Evolutionary conservation across 2,113 vertebrate genomes (phyloP).

Genomic region (Hepsetus odoe): DNA sequence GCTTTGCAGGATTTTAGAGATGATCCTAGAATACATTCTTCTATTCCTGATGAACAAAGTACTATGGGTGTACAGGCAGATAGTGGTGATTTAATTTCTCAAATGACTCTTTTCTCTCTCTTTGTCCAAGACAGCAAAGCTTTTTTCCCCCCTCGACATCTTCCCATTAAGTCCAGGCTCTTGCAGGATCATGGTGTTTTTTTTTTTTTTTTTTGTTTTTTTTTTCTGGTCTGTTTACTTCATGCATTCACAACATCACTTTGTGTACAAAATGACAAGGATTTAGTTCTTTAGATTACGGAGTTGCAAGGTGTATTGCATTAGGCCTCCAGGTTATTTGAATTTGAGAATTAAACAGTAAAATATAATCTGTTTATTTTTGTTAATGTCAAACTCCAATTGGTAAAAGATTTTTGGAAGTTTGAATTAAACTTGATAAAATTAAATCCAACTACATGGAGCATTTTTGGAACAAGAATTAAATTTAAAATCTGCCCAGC

Average conservation of each 20-base stretch:
- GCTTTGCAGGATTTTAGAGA: conserved; percentile 36
- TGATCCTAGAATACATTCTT: conserved; percentile 35
- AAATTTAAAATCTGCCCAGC: conserved; percentile 4
- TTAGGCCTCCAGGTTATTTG: conserved; percentile 34
- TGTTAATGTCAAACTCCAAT: conserved; percentile 29
- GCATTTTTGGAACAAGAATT: too few species aligned
- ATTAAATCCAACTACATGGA: conserved; percentile 17
- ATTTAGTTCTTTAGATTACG: conserved; percentile 37
- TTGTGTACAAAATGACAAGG: conserved; percentile 11
- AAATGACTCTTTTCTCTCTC: conserved; percentile 24
- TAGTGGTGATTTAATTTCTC: conserved; percentile 10
- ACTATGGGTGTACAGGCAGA: conserved; percentile 19
- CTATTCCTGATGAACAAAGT: conserved; percentile 38
- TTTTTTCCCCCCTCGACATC: neutral
- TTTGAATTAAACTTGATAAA: conserved; percentile 46
- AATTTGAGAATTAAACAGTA: conserved; percentile 45
- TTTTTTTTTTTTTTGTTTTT: conserved; percentile 18
- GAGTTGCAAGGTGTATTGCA: conserved; percentile 36
- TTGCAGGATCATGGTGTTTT: conserved; percentile 23
- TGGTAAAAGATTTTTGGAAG: conserved; percentile 28
- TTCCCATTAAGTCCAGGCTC: conserved; percentile 9
- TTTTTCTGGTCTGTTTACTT: conserved; percentile 8
- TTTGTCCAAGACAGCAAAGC: neutral
- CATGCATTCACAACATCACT: conserved; percentile 28
- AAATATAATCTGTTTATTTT: conserved; percentile 51